Evolutionary conservation across 2,888 invertebrate species (phyloP), one percentile per base, ranked within the genome.

Genomic region (Dicycla oo): DNA sequence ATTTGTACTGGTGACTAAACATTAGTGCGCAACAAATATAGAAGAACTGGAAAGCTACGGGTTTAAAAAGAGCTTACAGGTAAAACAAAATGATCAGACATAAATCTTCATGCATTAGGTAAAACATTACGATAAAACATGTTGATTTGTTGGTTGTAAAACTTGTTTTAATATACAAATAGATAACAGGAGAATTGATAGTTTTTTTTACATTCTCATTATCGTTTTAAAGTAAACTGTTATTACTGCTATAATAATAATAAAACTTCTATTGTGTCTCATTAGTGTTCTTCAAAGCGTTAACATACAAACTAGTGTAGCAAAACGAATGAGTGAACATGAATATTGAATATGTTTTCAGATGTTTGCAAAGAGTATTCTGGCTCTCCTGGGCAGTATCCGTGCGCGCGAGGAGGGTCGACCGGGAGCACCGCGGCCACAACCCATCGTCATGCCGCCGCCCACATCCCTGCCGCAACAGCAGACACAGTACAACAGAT

Each of bases 391-490:
- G 75, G 97, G 98, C 90, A 98, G 99, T 84, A 98, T 99, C 63
- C 98, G 98, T 91, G 98, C 98, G 0, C 96, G 99, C 38, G 99
- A 99, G 92, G 99, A 99, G 89, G 99, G 99, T 0, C 96, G 98
- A 53, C 92, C 94, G 0, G 95, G 95, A 0, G 91, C 92, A 0
- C 94, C 94, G 0, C 91, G 97, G 40, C 96, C 96, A 0, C 97
- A 96, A 45, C 97, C 97, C 0, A 94, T 97, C 76, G 93, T 96
- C 0, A 91, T 96, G 88, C 97, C 97, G 0, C 97, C 97, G 1
- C 96, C 97, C 20, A 97, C 97, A 1, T 97, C 97, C 0, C 96
- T 98, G 6, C 97, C 97, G 63, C 96, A 97, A 62, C 97, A 97
- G 53, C 94, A 97, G 96, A 82, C 98, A 96, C 98, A 98, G 64